Base-by-base conservation (phyloP, 2,797 vertebrate genomes). In the Lutjanus argentimaculatus region DNA sequence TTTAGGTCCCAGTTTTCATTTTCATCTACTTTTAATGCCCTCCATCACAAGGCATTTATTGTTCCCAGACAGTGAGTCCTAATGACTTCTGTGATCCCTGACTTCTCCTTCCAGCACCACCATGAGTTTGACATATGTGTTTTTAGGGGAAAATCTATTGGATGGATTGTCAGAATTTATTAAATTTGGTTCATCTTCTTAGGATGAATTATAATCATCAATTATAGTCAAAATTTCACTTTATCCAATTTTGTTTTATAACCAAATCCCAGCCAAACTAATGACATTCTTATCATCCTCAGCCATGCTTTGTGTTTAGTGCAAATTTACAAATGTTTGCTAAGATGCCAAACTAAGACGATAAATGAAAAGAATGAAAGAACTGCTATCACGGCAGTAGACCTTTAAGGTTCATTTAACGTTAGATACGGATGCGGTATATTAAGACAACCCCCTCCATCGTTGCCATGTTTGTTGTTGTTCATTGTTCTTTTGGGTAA, bases 201-300 rank as follows among this genome's bases (percentile, higher is more conserved):
- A 36, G 14, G 45, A 43, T 58, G 15, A 70, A 10, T 36, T 36
- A 4, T 53, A 12, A 55, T 45, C 63, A 25, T 25, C 25, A 25
- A 3, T 25, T 25, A 36, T 36, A 36, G 17, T 64, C 25, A 36
- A 51, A 21, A 56, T 56, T n/a, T 59, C 11, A 57, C 9, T 25
- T 43, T 55, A 42, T 42, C 10, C 10, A 48, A 3, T 70, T 16
- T 16, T 56, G 25, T 7, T 74, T 61, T 30, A 62, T 49, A 4
- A 21, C 58, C 25, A 52, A 67, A 61, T 52, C 49, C 19, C 56
- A n/a, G 65, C 49, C 43, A 59, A 17, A 65, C 19, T 36, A 46
- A 25, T 25, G 53, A 56, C 9, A 42, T 40, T 42, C 8, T 13
- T 3, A 61, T 42, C 17, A 40, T 42, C 21, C 21, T 56, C 58